Percentiles rank a stretch among this genome's conserved stretches.
These are phyloP conservation scores for Pyxicephalus adspersus DNA, from an alignment of 2,113 vertebrate species.

Conservation along the genomic window DNA sequence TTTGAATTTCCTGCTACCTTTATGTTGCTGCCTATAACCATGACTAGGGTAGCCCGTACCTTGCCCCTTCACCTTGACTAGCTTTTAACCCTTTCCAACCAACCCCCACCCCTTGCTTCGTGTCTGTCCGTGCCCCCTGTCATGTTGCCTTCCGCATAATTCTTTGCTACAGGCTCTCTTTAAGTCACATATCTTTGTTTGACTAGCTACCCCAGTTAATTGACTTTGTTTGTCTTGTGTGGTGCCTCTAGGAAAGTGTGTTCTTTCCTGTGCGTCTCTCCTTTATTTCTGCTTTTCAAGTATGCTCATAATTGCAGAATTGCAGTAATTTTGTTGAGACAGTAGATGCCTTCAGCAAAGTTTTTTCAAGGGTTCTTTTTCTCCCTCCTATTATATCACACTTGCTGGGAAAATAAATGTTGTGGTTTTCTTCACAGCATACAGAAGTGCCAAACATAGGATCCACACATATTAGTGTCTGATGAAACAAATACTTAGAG, in stretches of 20 bases:
- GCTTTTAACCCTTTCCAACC: too few species aligned
- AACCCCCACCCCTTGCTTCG: too few species aligned
- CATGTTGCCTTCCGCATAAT: too few species aligned
- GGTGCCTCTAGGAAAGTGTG: background rate
- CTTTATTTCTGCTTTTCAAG: background rate
- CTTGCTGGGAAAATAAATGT: background rate
- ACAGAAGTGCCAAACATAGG: background rate
- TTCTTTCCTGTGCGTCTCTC: background rate
- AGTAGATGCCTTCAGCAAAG: background rate
- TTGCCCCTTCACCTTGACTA: too few species aligned
- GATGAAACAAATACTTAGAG: too few species aligned
- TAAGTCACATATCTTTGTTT: background rate
- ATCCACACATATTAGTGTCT: background rate
- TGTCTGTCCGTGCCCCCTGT: too few species aligned
- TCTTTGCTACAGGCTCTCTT: too few species aligned
- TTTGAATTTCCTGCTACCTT: background rate
- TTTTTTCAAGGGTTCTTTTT: background rate
- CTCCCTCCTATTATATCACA: background rate
- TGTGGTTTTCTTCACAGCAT: too few species aligned
- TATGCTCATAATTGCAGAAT: slow-evolving; percentile 6
- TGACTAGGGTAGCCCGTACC: too few species aligned
- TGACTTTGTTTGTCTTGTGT: background rate
- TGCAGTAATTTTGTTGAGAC: background rate
- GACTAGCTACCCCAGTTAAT: background rate
- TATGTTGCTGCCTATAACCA: background rate